Conservation (phyloP, 2,113 vertebrate genomes). For the Nematolebias whitei region DNA sequence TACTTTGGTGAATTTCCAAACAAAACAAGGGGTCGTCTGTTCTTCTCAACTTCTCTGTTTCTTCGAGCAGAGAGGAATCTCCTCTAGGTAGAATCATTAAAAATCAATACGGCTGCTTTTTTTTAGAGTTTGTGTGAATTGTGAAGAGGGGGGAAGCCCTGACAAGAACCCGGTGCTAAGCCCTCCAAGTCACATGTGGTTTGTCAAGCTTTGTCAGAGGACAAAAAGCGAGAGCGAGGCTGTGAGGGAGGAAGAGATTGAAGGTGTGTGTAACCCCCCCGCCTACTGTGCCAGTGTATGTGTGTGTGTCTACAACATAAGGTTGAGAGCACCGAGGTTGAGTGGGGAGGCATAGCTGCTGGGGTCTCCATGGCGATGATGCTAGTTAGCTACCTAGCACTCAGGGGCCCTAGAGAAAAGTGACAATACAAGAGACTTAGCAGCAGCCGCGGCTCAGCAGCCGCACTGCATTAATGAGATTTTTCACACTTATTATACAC, state of each 20-base stretch:
- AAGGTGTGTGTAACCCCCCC: slow-evolving; percentile 42
- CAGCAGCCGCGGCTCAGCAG: slow-evolving; percentile 89
- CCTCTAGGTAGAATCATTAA: slow-evolving; percentile 64
- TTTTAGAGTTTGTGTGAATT: slow-evolving; percentile 82
- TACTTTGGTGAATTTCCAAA: too few species aligned
- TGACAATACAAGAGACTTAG: slow-evolving; percentile 98
- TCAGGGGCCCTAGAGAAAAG: slow-evolving; percentile 92
- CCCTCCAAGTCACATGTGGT: slow-evolving; percentile 93
- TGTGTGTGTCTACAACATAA: slow-evolving; percentile 27
- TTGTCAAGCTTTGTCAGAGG: slow-evolving; percentile 98
- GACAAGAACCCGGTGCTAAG: slow-evolving; percentile 90
- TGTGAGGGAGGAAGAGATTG: slow-evolving; percentile 37
- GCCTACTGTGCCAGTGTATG: slow-evolving; percentile 25
- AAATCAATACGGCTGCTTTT: slow-evolving; percentile 80
- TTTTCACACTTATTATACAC: slow-evolving; percentile 97
- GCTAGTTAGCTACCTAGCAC: slow-evolving; percentile 89
- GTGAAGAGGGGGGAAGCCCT: slow-evolving; percentile 43
- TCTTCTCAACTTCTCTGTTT: slow-evolving; percentile 14
- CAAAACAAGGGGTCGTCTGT: background rate
- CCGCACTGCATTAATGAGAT: slow-evolving; percentile 98
- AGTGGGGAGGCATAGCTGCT: slow-evolving; percentile 90
- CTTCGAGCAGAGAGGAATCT: slow-evolving; percentile 30
- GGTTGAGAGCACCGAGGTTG: slow-evolving; percentile 83
- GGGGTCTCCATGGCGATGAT: slow-evolving; percentile 95
- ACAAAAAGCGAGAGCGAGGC: slow-evolving; percentile 78